Conservation (phyloP, 2,113 vertebrate genomes). For the Apistogramma diplotaenia region DNA sequence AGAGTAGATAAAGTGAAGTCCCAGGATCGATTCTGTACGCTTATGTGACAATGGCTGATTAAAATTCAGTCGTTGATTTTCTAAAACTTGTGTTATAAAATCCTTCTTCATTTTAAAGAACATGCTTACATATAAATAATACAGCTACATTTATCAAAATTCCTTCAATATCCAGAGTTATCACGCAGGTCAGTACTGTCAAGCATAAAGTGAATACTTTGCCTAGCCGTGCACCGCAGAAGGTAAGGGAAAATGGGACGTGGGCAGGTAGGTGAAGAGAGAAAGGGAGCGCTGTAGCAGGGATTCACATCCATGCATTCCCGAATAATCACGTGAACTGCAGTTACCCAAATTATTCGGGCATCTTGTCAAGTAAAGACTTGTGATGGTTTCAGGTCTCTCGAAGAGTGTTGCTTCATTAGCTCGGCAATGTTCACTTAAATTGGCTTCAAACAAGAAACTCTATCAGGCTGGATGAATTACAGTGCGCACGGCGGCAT, state of each 20-base stretch:
- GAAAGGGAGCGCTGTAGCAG: not conserved
- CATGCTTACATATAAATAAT: too few species aligned
- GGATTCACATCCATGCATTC: not conserved
- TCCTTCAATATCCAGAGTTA: not conserved
- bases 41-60: too few species aligned
- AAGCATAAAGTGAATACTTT: slow-evolving; percentile 8
- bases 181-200: slow-evolving; percentile 21
- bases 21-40: too few species aligned
- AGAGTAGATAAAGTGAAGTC: too few species aligned
- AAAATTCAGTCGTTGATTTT: too few species aligned
- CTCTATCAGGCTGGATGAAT: not conserved
- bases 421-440: not conserved
- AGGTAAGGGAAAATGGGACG: slow-evolving; percentile 5
- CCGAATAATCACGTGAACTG: not conserved
- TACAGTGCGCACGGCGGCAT: not conserved
- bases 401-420: not conserved
- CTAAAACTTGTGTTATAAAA: too few species aligned
- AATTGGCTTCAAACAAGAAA: not conserved
- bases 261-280: not conserved
- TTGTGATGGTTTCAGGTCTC: not conserved
- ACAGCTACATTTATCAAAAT: too few species aligned
- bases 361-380: not conserved
- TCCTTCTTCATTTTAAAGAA: too few species aligned
- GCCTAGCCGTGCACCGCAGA: not conserved
- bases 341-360: not conserved